Conservation (phyloP, 2,113 vertebrate genomes). For the Propithecus coquereli region DNA sequence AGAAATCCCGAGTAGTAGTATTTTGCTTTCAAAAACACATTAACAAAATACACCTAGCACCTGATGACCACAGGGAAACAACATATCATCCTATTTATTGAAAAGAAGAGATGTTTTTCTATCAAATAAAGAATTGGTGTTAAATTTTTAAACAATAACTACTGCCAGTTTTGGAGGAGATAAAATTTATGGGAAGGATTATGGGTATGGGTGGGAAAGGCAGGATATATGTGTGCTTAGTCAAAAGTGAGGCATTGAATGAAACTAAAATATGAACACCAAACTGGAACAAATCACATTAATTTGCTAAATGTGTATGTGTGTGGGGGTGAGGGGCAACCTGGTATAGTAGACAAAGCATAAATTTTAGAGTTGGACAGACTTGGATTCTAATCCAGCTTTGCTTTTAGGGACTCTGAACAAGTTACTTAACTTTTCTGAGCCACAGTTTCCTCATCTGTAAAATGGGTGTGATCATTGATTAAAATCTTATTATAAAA, state of each 20-base stretch:
- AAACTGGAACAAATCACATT: not conserved
- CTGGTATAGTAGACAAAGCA: not conserved
- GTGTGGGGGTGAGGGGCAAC: not conserved
- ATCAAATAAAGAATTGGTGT: not conserved
- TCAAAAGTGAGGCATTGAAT: not conserved
- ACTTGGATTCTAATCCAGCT: not conserved
- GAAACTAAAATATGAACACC: not conserved
- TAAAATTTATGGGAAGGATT: slow-evolving; percentile 18
- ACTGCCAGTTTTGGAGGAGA: not conserved
- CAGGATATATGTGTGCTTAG: not conserved
- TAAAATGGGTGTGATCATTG: not conserved
- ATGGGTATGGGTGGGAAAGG: not conserved
- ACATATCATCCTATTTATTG: not conserved
- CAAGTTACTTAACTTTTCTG: not conserved
- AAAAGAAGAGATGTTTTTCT: not conserved
- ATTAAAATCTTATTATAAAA: slow-evolving; percentile 39
- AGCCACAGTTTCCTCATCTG: not conserved
- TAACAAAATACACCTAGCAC: not conserved
- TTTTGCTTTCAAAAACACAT: slow-evolving; percentile 11
- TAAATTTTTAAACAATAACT: slow-evolving; percentile 28
- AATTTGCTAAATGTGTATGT: not conserved
- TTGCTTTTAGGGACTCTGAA: not conserved
- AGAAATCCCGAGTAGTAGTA: slow-evolving; percentile 27
- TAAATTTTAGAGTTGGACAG: not conserved
- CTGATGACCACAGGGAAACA: not conserved